Percentiles rank a stretch among this genome's conserved stretches.
phyloP scores from a whole-genome alignment of 2,888 invertebrate genomes.

The Lymantria dispar region DNA sequence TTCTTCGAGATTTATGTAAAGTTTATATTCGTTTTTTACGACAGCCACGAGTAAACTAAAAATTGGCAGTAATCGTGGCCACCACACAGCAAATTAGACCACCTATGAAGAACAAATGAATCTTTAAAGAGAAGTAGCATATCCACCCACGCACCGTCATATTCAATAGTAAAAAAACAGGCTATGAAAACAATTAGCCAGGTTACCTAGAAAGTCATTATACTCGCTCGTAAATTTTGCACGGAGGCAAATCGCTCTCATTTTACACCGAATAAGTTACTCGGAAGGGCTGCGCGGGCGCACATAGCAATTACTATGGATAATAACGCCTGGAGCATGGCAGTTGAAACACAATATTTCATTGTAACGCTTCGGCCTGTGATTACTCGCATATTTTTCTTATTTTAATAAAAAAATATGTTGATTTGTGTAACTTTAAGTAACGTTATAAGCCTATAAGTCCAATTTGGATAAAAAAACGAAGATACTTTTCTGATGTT shows the following conservation, averaged over 20 bases:
- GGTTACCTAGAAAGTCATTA: slow-evolving; percentile 52
- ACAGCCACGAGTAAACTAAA: too few species aligned
- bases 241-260: slow-evolving; percentile 67
- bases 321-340: slow-evolving; percentile 42
- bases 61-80: too few species aligned
- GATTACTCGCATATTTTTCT: slow-evolving; percentile 20
- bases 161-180: slow-evolving; percentile 6
- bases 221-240: slow-evolving; percentile 63
- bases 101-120: too few species aligned
- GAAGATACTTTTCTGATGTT: too few species aligned
- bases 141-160: background rate
- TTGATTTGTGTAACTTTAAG: background rate
- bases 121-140: too few species aligned
- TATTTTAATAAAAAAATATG: background rate
- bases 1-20: too few species aligned
- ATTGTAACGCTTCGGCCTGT: slow-evolving; percentile 31
- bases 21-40: too few species aligned
- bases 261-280: slow-evolving; percentile 78
- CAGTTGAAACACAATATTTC: slow-evolving; percentile 32
- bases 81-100: too few species aligned
- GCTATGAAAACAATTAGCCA: slow-evolving; percentile 32
- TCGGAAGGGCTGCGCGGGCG: slow-evolving; percentile 37
- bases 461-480: background rate
- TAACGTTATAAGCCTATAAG: background rate
- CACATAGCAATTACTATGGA: slow-evolving; percentile 56